These are phyloP conservation scores for Arctia plantaginis DNA, from an alignment of 2,888 invertebrate genomes.

Conservation along the genomic window DNA sequence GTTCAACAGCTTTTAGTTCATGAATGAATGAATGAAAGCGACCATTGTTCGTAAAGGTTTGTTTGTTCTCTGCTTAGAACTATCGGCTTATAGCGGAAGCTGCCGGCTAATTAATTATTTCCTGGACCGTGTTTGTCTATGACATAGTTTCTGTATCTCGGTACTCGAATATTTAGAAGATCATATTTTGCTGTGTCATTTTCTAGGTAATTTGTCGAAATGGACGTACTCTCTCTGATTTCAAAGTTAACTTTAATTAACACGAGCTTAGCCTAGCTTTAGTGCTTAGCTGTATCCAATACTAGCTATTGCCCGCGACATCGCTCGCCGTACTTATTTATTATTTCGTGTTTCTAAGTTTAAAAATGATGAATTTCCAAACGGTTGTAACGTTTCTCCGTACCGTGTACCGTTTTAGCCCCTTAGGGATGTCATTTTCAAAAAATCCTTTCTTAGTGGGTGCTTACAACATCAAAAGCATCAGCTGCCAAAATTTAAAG, in stretches of 20 bases:
- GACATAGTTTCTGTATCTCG: slow-evolving; percentile 41
- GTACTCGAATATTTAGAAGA: slow-evolving; percentile 3
- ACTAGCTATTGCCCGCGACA: too few relatives aligned
- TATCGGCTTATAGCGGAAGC: slow-evolving; percentile 58
- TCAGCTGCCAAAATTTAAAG: too few relatives aligned
- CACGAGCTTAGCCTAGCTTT: too few relatives aligned
- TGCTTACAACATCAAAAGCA: too few relatives aligned
- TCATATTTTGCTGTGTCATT: background rate
- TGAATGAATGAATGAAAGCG: slow-evolving; percentile 21
- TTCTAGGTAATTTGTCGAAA: background rate
- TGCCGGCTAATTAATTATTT: slow-evolving; percentile 60
- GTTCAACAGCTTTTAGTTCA: slow-evolving; percentile 5
- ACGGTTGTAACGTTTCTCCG: too few relatives aligned
- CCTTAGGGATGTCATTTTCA: too few relatives aligned
- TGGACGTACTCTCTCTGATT: background rate
- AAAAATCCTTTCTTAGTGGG: too few relatives aligned
- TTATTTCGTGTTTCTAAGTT: too few relatives aligned
- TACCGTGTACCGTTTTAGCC: too few relatives aligned
- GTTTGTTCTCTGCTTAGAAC: slow-evolving; percentile 47
- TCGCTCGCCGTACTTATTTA: too few relatives aligned
- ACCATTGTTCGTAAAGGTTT: slow-evolving; percentile 47
- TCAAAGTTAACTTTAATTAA: background rate
- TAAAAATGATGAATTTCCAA: too few relatives aligned
- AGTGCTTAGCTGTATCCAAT: too few relatives aligned
- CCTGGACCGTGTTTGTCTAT: slow-evolving; percentile 54